phyloP scores from a whole-genome alignment of 1,140 invertebrate species.

The Hesperophylax magnus region DNA sequence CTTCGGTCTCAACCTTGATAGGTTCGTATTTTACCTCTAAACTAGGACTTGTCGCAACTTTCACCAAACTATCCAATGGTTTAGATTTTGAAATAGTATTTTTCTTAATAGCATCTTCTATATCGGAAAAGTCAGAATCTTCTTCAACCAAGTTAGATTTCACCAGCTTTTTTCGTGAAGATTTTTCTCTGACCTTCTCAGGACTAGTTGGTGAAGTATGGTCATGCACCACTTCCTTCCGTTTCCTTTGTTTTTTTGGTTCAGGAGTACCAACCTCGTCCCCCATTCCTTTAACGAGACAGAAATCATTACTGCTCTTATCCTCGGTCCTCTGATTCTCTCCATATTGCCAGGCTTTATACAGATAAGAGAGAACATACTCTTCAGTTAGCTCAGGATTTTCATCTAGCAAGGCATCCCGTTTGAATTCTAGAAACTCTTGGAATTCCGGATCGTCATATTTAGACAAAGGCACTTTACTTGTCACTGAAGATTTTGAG shows the following conservation, averaged over 20 bases:
- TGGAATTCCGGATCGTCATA: conserved; percentile 67
- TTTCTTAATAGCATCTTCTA: conserved; percentile 52
- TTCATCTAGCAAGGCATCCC: conserved; percentile 68
- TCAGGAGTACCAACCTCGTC: conserved; percentile 44
- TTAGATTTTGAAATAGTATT: conserved; percentile 43
- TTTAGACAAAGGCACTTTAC: conserved; percentile 28
- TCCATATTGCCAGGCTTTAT: conserved; percentile 71
- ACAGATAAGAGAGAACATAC: conserved; percentile 69
- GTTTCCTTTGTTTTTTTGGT: conserved; percentile 41
- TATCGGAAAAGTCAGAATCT: conserved; percentile 55
- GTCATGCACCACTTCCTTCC: conserved; percentile 13
- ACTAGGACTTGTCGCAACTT: background rate
- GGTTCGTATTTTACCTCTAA: background rate
- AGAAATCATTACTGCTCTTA: conserved; percentile 54
- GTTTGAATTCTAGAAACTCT: conserved; percentile 69
- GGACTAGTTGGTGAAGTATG: conserved; percentile 26
- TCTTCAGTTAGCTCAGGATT: conserved; percentile 68
- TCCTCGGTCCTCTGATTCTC: conserved; percentile 61
- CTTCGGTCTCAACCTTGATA: background rate
- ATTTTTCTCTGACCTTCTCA: conserved; percentile 41
- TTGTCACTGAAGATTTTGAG: background rate
- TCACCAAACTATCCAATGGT: background rate
- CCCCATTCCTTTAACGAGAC: conserved; percentile 47
- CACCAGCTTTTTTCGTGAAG: conserved; percentile 43
- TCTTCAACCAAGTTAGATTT: conserved; percentile 48